Base-by-base conservation (phyloP, 2,888 invertebrate genomes). In the Agrochola macilenta region DNA sequence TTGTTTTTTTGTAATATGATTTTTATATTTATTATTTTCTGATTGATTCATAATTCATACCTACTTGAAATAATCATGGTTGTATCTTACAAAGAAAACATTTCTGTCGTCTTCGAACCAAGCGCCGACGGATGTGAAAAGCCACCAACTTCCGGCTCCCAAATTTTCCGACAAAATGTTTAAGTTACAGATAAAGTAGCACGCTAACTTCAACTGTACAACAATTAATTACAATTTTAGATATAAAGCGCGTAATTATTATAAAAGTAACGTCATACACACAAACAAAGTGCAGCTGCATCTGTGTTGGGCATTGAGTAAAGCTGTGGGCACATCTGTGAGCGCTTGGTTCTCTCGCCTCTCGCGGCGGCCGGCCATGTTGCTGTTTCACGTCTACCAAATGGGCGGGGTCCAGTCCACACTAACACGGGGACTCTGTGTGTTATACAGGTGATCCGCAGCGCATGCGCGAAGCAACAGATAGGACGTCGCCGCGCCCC, bases 391-490 rank as follows among this genome's bases (percentile, higher is more conserved):
- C 75, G 74, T 83, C 74, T 81, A 87, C 85, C 87, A 87, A 86
- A 82, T 88, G 83, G 88, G 89, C 78, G 87, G 85, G 85, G 84
- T 80, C 69, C 78, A 12, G 35, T 39, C 8, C 75, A 81, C 77
- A 75, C 79, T 78, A 68, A 74, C 61, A 78, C 72, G 79, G 76
- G 82, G 76, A 81, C 76, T 84, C 79, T 82, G 75, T 83, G 80
- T 83, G 65, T 83, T 79, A 71, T 61, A 66, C 86, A 87, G 90
- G 88, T 88, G 79, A 83, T 84, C 76, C 79, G 86, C 79, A 73
- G 91, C 91, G 93, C 94, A 92, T 88, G 93, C 93, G 93, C 91
- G 91, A 84, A 83, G 93, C 94, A 94, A 94, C 94, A 94, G 94
- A 90, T 93, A 90, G 90, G 69, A 69, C 90, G 88, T 81, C 87